Evolutionary conservation across 2,797 vertebrate species (phyloP), one percentile per base, ranked within the genome.

Genomic region (Anguilla pacifica): DNA sequence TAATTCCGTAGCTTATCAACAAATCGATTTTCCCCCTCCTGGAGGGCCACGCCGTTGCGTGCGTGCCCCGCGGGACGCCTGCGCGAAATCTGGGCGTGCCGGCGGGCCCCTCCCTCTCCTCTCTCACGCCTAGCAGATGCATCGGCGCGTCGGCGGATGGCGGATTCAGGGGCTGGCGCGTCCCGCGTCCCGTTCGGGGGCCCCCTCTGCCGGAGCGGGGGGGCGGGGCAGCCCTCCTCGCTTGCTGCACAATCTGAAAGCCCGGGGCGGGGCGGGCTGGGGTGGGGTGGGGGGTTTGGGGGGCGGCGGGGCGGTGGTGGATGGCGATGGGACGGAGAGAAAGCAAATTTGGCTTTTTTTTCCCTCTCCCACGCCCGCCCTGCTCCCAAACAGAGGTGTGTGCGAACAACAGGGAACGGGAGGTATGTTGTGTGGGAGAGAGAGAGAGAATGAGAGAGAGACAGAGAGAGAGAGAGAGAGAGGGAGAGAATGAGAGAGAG

Each of bases 61-160:
- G 17, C 19, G 39, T 81, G 77, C 77, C 39, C 0, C 43, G 2
- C 3, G 43, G 7, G 49, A 2, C 22, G n/a, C 43, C 6, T 17
- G 17, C 11, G 31, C 35, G 11, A 74, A 17, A 17, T 5, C 9
- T 0, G 43, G 39, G 39, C 19, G 1, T 49, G 39, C 39, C 1
- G 0, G 1, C 25, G 93, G 86, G 91, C 90, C 93, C 90, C 79
- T 43, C 79, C 39, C n/a, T 55, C 19, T 88, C 86, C 87, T 89
- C 89, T 85, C 88, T 90, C 89, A 90, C 81, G 91, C 94, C 94
- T 95, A 94, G 95, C 94, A 94, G 94, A 95, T 96, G 94, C 96
- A 96, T 95, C 96, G 96, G 96, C 96, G 96, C 95, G 95, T 96
- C 96, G 96, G 96, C 96, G 92, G 93, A 91, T 89, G 93, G 94